Conservation (phyloP, 2,888 invertebrate genomes). For the Ectobius pallidus region DNA sequence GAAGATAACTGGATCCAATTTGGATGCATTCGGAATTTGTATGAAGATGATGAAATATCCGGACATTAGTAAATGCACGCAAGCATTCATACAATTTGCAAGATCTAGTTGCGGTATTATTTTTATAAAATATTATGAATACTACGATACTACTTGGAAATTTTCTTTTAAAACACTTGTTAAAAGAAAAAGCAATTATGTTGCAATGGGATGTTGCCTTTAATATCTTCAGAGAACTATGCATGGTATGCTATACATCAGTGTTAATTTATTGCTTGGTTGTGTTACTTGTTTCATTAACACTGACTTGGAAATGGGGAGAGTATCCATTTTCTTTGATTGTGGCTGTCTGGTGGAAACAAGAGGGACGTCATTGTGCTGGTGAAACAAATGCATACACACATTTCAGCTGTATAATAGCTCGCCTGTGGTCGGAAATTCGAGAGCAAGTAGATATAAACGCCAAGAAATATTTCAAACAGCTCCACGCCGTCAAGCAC, state of each 20-base stretch:
- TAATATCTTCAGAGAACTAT: too few relatives aligned
- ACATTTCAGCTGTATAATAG: conserved; percentile 12
- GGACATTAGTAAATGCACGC: too few relatives aligned
- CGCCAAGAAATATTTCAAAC: background rate
- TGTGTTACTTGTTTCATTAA: background rate
- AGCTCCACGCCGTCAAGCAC: background rate
- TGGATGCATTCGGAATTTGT: too few relatives aligned
- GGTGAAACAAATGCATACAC: background rate
- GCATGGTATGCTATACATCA: background rate
- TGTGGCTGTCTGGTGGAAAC: background rate
- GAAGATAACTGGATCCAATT: too few relatives aligned
- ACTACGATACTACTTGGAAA: too few relatives aligned
- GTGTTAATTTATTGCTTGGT: background rate
- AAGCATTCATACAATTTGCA: too few relatives aligned
- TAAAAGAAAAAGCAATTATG: too few relatives aligned
- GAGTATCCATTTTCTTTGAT: background rate
- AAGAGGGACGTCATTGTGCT: background rate
- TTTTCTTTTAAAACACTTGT: too few relatives aligned
- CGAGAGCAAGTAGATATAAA: background rate
- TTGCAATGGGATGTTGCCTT: too few relatives aligned
- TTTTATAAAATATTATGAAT: too few relatives aligned
- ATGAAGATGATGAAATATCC: too few relatives aligned
- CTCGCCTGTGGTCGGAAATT: conserved; percentile 9
- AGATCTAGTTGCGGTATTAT: too few relatives aligned
- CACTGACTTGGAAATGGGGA: background rate